Evolutionary conservation across 2,113 vertebrate genomes (phyloP), one percentile per base, ranked within the genome.

Genomic region (Nothobranchius furzeri): DNA sequence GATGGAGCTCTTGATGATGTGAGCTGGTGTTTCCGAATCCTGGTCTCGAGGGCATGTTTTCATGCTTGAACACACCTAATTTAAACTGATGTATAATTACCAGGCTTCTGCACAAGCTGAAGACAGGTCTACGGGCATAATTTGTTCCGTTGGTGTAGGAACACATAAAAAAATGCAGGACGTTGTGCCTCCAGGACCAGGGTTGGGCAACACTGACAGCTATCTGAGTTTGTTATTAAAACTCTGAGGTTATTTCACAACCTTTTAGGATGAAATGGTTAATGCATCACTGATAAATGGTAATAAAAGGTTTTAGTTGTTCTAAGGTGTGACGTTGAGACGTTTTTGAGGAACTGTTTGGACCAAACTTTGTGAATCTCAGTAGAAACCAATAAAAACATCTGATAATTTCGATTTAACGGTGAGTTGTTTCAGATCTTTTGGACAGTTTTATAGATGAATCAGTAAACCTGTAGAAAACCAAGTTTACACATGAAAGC

Each of bases 401-500:
- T 24, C 30, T 0, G 17, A 50, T 70, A 45, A 70, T 36, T 68
- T 56, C 37, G 63, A 59, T 62, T 54, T 51, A 73, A 24, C 10
- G n/a, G 24, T 11, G 10, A 9, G 24, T 70, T 69, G 52, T 40
- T 40, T 55, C 57, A 56, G 25, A 72, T 69, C 52, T 30, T 46
- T 9, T 24, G 37, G 64, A 55, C 1, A 9, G 11, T 47, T 58
- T 63, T 25, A 12, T n/a, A 37, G 47, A 51, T 8, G 47, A 61
- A 51, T 58, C 62, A 12, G 49, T 17, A 47, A 78, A 72, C 24
- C 61, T 69, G 67, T 0, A 56, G 36, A 54, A 68, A 57, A 60
- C 51, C 9, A 20, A 59, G 40, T 37, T n/a, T 17, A 58, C 60
- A 76, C 58, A 76, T 80, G 59, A 79, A 80, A 58, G 77, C 62